These are phyloP conservation scores for Perodicticus potto DNA, from an alignment of 2,797 vertebrate genomes.

Conservation along the genomic window DNA sequence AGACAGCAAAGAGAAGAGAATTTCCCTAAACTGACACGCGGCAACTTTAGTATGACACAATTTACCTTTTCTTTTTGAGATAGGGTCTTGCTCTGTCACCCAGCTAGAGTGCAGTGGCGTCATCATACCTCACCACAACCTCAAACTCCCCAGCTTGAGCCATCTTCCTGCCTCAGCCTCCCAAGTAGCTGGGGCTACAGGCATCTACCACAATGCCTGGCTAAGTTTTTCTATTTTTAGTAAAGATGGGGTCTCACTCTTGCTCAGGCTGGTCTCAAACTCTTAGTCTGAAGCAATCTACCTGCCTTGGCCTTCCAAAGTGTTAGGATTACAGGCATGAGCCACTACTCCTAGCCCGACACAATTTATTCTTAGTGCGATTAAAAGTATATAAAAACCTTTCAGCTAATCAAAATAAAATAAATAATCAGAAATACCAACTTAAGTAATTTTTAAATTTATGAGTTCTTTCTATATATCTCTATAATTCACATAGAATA, in stretches of 20 bases:
- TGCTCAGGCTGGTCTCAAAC: background rate
- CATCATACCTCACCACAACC: background rate
- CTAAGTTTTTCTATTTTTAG: background rate
- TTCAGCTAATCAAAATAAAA: slow-evolving; percentile 50
- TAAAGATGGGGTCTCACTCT: background rate
- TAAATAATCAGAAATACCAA: slow-evolving; percentile 37
- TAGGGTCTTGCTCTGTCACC: background rate
- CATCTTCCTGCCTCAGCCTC: background rate
- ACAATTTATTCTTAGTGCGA: slow-evolving; percentile 31
- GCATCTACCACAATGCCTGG: background rate
- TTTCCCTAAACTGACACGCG: slow-evolving; percentile 29
- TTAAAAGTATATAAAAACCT: background rate
- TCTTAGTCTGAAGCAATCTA: background rate
- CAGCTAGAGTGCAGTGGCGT: background rate
- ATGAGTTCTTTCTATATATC: slow-evolving; percentile 37
- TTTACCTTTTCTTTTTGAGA: slow-evolving; percentile 9
- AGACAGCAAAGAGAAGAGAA: background rate
- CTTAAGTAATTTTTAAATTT: slow-evolving; percentile 41
- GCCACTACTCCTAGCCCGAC: background rate
- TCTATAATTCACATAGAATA: background rate
- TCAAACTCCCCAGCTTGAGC: background rate
- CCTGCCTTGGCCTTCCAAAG: background rate
- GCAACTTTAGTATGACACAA: background rate
- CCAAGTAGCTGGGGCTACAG: background rate
- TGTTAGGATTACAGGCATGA: background rate